phyloP scores from a whole-genome alignment of 2,797 vertebrate species.

The Enteromius radiatus region DNA sequence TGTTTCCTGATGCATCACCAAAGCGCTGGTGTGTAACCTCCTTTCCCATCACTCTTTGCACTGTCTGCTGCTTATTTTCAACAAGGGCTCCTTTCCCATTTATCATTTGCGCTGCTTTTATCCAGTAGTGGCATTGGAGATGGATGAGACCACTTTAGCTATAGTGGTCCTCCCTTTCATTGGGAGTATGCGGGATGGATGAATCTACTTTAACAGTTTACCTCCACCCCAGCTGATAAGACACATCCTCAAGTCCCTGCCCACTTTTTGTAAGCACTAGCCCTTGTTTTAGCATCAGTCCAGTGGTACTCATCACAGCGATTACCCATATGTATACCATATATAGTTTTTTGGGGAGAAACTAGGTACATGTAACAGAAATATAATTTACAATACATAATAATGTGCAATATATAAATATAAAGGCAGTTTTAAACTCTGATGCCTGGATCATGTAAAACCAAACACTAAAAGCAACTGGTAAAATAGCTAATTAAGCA shows the following conservation, averaged over 20 bases:
- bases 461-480: not conserved
- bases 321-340: not conserved
- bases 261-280: slow-evolving; percentile 15
- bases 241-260: slow-evolving; percentile 25
- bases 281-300: slow-evolving; percentile 10
- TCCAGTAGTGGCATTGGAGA: slow-evolving; percentile 56
- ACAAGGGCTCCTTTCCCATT: slow-evolving; percentile 63
- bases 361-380: not conserved
- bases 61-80: slow-evolving; percentile 59
- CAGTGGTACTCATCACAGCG: not conserved
- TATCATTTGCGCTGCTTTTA: slow-evolving; percentile 60
- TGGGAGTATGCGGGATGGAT: slow-evolving; percentile 56
- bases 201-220: slow-evolving; percentile 59
- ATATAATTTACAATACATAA: not conserved
- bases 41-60: slow-evolving; percentile 52
- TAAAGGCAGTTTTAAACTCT: not conserved
- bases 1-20: slow-evolving; percentile 44
- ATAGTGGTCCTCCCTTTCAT: slow-evolving; percentile 53
- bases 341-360: not conserved
- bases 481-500: not conserved
- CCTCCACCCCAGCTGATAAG: slow-evolving; percentile 43
- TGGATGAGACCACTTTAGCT: slow-evolving; percentile 62
- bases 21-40: slow-evolving; percentile 46
- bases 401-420: too few species aligned
- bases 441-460: not conserved